phyloP scores from a whole-genome alignment of 2,888 invertebrate species.

The Tuberolachnus salignus region DNA sequence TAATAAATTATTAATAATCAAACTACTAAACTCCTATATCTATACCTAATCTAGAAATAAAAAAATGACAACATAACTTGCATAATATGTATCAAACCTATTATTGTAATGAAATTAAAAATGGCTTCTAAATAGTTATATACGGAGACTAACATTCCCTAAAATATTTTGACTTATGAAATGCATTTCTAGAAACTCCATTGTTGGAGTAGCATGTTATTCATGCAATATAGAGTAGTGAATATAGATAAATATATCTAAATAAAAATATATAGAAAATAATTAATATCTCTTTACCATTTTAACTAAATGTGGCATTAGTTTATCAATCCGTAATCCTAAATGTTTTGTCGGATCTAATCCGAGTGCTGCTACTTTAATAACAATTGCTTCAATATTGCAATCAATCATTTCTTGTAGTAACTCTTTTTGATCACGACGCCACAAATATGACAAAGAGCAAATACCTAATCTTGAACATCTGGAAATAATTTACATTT shows the following conservation, averaged over 20 bases:
- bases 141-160: slow-evolving; percentile 43
- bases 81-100: slow-evolving; percentile 27
- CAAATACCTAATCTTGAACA: slow-evolving; percentile 88
- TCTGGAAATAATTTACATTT: slow-evolving; percentile 65
- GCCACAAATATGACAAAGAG: slow-evolving; percentile 93
- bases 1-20: slow-evolving; percentile 34
- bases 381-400: slow-evolving; percentile 89
- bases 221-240: slow-evolving; percentile 35
- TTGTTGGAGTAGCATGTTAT: slow-evolving; percentile 47
- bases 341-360: slow-evolving; percentile 85
- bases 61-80: slow-evolving; percentile 25
- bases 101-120: slow-evolving; percentile 47
- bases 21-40: slow-evolving; percentile 38
- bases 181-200: slow-evolving; percentile 51
- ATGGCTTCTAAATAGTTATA: slow-evolving; percentile 22
- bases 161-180: slow-evolving; percentile 39
- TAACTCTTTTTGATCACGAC: slow-evolving; percentile 90
- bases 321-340: slow-evolving; percentile 81
- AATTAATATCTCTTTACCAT: slow-evolving; percentile 67
- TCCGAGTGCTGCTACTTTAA: slow-evolving; percentile 96
- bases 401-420: slow-evolving; percentile 96
- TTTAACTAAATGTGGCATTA: slow-evolving; percentile 84
- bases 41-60: slow-evolving; percentile 50
- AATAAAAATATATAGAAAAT: slow-evolving; percentile 31
- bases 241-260: slow-evolving; percentile 30